Evolutionary conservation across 2,797 vertebrate species (phyloP), one percentile per base, ranked within the genome.

Genomic region (Rhodeus uyekii): DNA sequence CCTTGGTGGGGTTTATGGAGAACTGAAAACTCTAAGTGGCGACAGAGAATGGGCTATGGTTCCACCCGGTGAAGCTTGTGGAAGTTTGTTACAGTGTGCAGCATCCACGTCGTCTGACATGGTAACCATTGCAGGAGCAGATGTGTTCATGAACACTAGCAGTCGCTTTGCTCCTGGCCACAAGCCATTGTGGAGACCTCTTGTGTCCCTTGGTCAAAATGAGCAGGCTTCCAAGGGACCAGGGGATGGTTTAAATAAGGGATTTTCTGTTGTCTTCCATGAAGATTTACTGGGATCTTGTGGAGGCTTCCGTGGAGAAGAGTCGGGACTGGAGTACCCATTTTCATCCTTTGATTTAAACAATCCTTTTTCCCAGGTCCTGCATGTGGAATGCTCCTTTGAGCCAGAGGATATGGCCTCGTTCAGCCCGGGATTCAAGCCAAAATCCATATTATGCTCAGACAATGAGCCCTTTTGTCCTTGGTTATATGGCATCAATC

Each of bases 251-350:
- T 92, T 97, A 87, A 98, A 96, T 93, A 97, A 97, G 93, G 97
- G 97, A 79, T 98, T 99, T 95, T 99, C 97, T 91, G 97, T 99
- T 90, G 97, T 99, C 96, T 98, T 99, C 96, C 97, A 96, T 96
- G 98, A 99, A 98, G 97, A 99, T 96, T 96, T 99, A 92, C 92
- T 99, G 58, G 97, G 97, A 91, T 95, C 97, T 87, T 98, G 96
- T 86, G 93, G 96, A 90, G 95, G 96, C 89, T 96, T 98, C 92
- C 95, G 92, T 86, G 92, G 94, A n/a, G 96, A 99, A 90, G 97
- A 99, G 87, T 96, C 96, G 75, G 96, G 96, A 84, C 93, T 98
- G 82, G 97, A 98, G 76, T 99, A 97, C 86, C 96, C 97, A 4
- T 98, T 99, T 84, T 95, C 98, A 87, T 97, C 98, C 92, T 97